Base-by-base conservation (phyloP, 2,797 vertebrate genomes). In the Pelodytes ibericus region DNA sequence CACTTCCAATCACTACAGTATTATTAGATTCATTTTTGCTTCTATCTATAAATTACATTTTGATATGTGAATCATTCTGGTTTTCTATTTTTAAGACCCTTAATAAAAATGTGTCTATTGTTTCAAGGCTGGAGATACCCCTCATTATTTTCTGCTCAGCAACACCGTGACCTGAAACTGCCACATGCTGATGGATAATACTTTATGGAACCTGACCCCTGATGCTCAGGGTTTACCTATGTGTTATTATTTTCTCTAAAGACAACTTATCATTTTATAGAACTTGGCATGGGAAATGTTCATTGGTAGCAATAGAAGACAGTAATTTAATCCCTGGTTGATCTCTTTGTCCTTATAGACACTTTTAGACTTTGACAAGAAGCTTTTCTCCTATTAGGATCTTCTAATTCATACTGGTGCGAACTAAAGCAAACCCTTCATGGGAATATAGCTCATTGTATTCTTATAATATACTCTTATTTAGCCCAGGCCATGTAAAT, bases 91-190 rank as follows among this genome's bases (percentile, higher is more conserved):
- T 65, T 25, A 49, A 47, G 24, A 63, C 6, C 18, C 18, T 8
- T 20, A 4, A 44, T 15, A 44, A 24, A 30, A 22, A 51, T 68
- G 49, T 53, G n/a, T 29, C 33, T n/a, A 56, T 56, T 68, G 62
- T 68, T 49, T 33, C 25, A 27, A 20, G n/a, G 25, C 31, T 18
- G 47, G 10, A 30, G 18, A 36, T 24, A 24, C 66, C 51, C 63
- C 39, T 61, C 53, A 24, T 66, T 72, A 71, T 64, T 41, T 25
- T 78, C 56, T 29, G 56, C 39, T 36, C 36, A 65, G 70, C 20
- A 67, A 63, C 25, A 78, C 68, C 75, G 66, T 78, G 75, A 72
- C 69, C 70, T 72, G 58, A 72, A 78, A 60, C 69, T 78, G 75
- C 56, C 70, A 72, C 6, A 25, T 0, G 27, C 33, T 66, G 69